These are phyloP conservation scores for Cylindroiulus punctatus DNA, from an alignment of 2,888 invertebrate genomes.

Conservation along the genomic window DNA sequence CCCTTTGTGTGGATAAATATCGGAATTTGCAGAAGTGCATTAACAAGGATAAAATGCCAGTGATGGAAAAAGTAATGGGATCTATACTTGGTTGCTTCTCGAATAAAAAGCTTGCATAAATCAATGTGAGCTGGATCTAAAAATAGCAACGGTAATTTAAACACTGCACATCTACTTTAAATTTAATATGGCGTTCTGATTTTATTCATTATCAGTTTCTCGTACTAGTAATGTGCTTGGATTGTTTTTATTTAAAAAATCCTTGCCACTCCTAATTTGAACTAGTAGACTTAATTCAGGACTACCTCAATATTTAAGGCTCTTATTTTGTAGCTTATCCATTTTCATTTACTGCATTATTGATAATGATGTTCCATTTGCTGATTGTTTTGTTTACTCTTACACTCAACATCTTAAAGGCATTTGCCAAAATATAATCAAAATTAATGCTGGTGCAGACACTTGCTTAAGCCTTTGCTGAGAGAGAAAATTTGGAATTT, in stretches of 20 bases:
- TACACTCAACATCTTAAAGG: neutral
- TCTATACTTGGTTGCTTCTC: conserved; percentile 12
- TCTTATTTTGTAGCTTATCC: neutral
- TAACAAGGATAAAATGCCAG: conserved; percentile 20
- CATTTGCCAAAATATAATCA: conserved; percentile 29
- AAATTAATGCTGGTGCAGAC: conserved; percentile 11
- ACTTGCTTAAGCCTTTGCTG: neutral
- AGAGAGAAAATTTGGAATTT: neutral
- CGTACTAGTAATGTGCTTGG: neutral
- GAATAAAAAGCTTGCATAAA: neutral
- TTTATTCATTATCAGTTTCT: neutral
- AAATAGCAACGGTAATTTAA: neutral
- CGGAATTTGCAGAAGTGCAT: neutral
- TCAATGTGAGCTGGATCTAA: neutral
- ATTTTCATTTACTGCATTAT: neutral
- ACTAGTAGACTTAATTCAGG: neutral
- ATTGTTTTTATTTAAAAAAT: neutral
- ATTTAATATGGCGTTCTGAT: neutral
- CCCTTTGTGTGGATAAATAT: neutral
- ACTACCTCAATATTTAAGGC: neutral
- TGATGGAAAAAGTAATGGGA: neutral
- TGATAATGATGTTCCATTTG: neutral
- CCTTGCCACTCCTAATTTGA: neutral
- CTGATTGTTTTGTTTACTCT: conserved; percentile 23
- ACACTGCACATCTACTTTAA: conserved; percentile 8